Conservation (phyloP, 2,797 vertebrate species). For the Hyperoplus immaculatus region DNA sequence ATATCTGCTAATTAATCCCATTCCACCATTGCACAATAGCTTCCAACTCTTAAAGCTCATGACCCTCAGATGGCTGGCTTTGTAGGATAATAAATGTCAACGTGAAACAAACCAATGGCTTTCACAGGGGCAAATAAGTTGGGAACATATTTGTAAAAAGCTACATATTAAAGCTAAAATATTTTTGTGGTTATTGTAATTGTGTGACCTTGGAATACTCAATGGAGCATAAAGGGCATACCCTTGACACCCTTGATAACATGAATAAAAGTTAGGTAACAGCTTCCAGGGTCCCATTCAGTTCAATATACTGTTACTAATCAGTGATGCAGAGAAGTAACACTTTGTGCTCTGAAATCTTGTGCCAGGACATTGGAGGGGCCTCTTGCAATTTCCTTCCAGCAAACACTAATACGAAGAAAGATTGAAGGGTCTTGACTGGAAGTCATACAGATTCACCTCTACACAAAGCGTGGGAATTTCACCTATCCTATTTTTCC, state of each 20-base stretch:
- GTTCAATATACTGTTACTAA: background rate
- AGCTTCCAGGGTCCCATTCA: background rate
- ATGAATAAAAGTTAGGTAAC: background rate
- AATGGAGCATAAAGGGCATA: background rate
- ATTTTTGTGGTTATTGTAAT: background rate
- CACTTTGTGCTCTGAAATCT: slow-evolving; percentile 31
- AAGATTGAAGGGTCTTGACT: slow-evolving; percentile 40
- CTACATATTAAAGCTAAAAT: background rate
- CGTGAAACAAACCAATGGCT: too few relatives aligned
- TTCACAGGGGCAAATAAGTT: background rate
- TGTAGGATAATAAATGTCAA: background rate
- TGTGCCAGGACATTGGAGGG: slow-evolving; percentile 36
- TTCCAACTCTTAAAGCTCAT: too few relatives aligned
- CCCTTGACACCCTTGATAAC: background rate
- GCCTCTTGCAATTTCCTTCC: slow-evolving; percentile 63
- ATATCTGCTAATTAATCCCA: background rate
- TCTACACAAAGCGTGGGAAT: slow-evolving; percentile 69
- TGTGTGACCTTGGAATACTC: background rate
- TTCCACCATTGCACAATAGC: background rate
- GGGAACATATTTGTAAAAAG: background rate
- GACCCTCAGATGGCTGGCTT: background rate
- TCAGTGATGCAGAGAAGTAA: slow-evolving; percentile 26
- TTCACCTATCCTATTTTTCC: slow-evolving; percentile 61
- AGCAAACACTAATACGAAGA: slow-evolving; percentile 54
- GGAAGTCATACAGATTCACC: slow-evolving; percentile 47